These are phyloP conservation scores for Mustela lutreola DNA, from an alignment of 2,113 vertebrate genomes.

Conservation along the genomic window DNA sequence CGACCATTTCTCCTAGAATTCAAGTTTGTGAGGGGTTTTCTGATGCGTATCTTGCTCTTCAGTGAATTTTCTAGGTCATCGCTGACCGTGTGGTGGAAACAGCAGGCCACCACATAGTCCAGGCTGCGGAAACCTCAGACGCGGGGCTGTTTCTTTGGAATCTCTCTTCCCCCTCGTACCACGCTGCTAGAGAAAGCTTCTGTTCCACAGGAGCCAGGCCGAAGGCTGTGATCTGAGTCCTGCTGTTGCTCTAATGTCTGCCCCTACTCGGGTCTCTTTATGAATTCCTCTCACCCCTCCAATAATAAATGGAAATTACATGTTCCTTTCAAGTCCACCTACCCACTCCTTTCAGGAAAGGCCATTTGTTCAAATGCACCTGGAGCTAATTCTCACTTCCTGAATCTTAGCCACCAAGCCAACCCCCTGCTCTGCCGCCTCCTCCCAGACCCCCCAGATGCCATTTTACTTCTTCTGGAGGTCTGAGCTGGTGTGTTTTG, in stretches of 20 bases:
- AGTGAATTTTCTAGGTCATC: slow-evolving; percentile 47
- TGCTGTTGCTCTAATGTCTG: slow-evolving; percentile 71
- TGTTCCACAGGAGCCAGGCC: slow-evolving; percentile 45
- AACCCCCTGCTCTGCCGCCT: neutral
- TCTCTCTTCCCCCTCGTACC: neutral
- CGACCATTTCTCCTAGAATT: slow-evolving; percentile 9
- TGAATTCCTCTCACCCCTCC: slow-evolving; percentile 50
- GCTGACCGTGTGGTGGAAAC: neutral
- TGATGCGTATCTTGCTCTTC: neutral
- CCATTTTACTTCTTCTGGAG: slow-evolving; percentile 48
- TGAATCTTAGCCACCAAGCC: slow-evolving; percentile 51
- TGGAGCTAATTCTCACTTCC: slow-evolving; percentile 74
- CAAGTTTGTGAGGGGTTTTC: neutral
- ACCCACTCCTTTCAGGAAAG: slow-evolving; percentile 67
- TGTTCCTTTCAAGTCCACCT: slow-evolving; percentile 77
- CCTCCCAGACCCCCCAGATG: slow-evolving; percentile 41
- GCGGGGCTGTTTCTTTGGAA: slow-evolving; percentile 32
- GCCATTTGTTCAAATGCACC: slow-evolving; percentile 73
- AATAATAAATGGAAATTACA: slow-evolving; percentile 81
- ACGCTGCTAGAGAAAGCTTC: slow-evolving; percentile 62
- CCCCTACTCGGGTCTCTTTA: slow-evolving; percentile 58
- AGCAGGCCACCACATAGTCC: neutral
- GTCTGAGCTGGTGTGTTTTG: neutral
- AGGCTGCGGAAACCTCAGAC: neutral
- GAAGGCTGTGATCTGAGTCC: slow-evolving; percentile 62